These are phyloP conservation scores for Criorhina ranunculi DNA, from an alignment of 2,888 invertebrate genomes.

Conservation along the genomic window DNA sequence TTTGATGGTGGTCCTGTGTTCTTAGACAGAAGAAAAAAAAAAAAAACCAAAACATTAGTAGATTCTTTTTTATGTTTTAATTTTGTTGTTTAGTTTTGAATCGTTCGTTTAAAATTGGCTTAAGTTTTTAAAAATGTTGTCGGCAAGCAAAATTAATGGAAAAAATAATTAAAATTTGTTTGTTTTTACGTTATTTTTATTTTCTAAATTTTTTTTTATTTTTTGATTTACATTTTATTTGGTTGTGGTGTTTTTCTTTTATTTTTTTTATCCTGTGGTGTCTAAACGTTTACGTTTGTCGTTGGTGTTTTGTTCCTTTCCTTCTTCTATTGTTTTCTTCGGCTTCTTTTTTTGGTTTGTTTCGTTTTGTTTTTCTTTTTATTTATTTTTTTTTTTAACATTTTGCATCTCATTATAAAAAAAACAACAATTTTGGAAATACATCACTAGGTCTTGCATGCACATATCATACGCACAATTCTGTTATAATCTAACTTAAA, in stretches of 20 bases:
- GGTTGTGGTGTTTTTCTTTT: constrained; percentile 53
- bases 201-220: constrained; percentile 1
- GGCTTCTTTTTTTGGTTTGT: constrained; percentile 10
- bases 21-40: not conserved
- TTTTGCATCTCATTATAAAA: constrained; percentile 16
- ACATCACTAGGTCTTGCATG: constrained; percentile 27
- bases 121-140: constrained; percentile 66
- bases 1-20: constrained; percentile 47
- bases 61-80: constrained; percentile 25
- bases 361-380: constrained; percentile 43
- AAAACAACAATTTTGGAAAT: not conserved
- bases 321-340: constrained; percentile 23
- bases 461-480: not conserved
- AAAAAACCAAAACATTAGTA: too few species aligned
- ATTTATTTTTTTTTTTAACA: constrained; percentile 13
- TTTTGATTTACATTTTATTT: constrained; percentile 58
- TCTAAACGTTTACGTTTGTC: constrained; percentile 5
- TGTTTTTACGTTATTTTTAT: constrained; percentile 47
- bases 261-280: constrained; percentile 45
- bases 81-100: constrained; percentile 33
- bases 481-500: not conserved
- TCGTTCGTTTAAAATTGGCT: constrained; percentile 59
- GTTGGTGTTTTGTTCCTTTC: constrained; percentile 24
- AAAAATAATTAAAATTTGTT: constrained; percentile 62
- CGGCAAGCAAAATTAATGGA: constrained; percentile 62